Percentiles rank a stretch among this genome's conserved stretches.
phyloP scores from a whole-genome alignment of 2,888 invertebrate genomes.

The Cephus pulcher region DNA sequence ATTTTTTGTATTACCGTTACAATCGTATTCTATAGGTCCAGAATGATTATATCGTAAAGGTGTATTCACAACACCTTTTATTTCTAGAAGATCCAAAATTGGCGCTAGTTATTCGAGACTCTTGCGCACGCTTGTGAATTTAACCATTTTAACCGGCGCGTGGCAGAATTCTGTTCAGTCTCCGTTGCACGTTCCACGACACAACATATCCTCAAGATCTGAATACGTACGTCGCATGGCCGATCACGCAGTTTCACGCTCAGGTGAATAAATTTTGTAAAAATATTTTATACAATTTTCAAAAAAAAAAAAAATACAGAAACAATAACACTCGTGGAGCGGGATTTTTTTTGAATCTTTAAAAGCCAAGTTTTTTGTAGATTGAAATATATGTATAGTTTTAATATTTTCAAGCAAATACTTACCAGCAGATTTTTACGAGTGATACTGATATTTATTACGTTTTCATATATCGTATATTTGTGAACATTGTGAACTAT shows the following conservation, averaged over 20 bases:
- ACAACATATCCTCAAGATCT: conserved; percentile 16
- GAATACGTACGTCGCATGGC: not conserved
- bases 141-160: conserved; percentile 41
- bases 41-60: not conserved
- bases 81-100: not conserved
- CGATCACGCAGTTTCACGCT: not conserved
- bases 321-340: no score
- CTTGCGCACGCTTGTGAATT: conserved; percentile 47
- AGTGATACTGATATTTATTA: not conserved
- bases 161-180: conserved; percentile 45
- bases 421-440: not conserved
- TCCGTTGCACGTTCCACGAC: conserved; percentile 44
- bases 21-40: not conserved
- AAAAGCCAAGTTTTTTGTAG: not conserved
- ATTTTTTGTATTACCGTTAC: not conserved
- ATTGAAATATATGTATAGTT: not conserved
- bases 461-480: not conserved
- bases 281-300: not conserved
- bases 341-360: not conserved
- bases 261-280: not conserved
- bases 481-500: not conserved
- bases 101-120: conserved; percentile 27
- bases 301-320: no score
- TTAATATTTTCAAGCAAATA: not conserved
- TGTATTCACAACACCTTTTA: not conserved